A percentile compares a stretch with the other conserved stretches of the same genome.
Conservation (phyloP, 2,113 vertebrate species). For the Rhabdomys dilectus region DNA sequence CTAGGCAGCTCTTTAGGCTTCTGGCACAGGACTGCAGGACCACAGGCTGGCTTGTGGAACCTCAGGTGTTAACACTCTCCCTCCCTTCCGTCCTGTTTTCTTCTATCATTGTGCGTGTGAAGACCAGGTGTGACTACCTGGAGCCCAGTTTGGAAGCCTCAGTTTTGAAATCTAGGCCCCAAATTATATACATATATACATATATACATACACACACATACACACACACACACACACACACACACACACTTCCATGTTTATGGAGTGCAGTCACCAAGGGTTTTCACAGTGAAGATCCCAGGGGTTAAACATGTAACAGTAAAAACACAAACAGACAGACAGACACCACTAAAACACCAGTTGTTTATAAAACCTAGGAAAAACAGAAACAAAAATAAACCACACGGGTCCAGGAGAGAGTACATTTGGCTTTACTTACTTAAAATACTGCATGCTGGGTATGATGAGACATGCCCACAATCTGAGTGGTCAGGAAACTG, state of each 20-base stretch:
- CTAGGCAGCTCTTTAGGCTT: conserved; percentile 68
- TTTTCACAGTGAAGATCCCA: conserved; percentile 67
- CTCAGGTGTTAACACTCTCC: not conserved
- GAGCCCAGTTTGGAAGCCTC: conserved; percentile 8
- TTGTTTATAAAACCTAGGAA: not conserved
- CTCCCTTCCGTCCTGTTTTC: conserved; percentile 52
- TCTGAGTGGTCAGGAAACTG: not conserved
- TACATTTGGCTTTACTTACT: conserved; percentile 37
- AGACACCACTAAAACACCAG: not conserved
- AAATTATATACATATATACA: not conserved
- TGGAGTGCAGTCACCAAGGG: conserved; percentile 64
- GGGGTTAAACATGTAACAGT: conserved; percentile 69
- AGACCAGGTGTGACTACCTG: not conserved
- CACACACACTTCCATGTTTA: not conserved
- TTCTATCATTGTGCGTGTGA: conserved; percentile 71
- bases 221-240: too few species aligned
- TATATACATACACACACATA: too few species aligned
- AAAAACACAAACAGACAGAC: conserved; percentile 50
- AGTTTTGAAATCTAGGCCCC: conserved; percentile 55
- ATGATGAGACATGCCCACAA: not conserved
- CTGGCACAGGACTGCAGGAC: conserved; percentile 69
- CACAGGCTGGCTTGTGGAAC: conserved; percentile 44
- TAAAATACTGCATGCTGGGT: not conserved
- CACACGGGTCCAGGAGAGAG: not conserved
- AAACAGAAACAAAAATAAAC: not conserved